Percentiles rank a stretch among this genome's conserved stretches.
Evolutionary conservation across 2,113 vertebrate species (phyloP).

Genomic region (Cercocebus atys): DNA sequence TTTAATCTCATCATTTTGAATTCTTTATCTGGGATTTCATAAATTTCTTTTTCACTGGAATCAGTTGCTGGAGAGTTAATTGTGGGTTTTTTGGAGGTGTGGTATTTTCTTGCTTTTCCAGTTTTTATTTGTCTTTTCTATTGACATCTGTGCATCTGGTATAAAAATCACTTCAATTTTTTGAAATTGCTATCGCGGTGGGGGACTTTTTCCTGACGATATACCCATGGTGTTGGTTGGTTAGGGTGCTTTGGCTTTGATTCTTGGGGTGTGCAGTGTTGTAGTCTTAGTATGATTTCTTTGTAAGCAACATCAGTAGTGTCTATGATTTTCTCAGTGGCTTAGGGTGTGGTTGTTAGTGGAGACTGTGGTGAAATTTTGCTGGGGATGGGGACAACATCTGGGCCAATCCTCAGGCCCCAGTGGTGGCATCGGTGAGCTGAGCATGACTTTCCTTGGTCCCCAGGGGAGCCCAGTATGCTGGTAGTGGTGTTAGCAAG

Average conservation of each 20-base stretch:
- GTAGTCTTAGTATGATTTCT: neutral
- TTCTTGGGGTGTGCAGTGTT: neutral
- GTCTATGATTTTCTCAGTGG: neutral
- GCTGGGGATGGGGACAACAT: neutral
- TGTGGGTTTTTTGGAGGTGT: too few species aligned
- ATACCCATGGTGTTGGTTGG: neutral
- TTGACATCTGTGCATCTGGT: neutral
- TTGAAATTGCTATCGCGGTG: neutral
- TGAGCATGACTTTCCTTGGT: neutral
- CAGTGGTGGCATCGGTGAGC: neutral
- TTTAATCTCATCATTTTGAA: neutral
- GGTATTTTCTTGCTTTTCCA: neutral
- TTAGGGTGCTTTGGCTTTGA: neutral
- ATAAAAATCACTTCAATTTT: neutral
- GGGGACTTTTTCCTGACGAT: neutral
- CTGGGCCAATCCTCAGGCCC: neutral
- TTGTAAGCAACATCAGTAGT: neutral
- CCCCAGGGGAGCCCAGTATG: neutral
- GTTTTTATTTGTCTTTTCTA: neutral
- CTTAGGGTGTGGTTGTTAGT: neutral
- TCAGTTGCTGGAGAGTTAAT: too few species aligned
- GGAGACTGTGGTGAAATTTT: neutral
- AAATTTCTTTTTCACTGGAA: neutral
- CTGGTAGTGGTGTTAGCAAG: neutral
- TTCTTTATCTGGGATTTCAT: neutral